Percentiles rank a stretch among this genome's conserved stretches.
Conservation (phyloP, 1,140 invertebrate genomes). For the Halictus rubicundus region DNA sequence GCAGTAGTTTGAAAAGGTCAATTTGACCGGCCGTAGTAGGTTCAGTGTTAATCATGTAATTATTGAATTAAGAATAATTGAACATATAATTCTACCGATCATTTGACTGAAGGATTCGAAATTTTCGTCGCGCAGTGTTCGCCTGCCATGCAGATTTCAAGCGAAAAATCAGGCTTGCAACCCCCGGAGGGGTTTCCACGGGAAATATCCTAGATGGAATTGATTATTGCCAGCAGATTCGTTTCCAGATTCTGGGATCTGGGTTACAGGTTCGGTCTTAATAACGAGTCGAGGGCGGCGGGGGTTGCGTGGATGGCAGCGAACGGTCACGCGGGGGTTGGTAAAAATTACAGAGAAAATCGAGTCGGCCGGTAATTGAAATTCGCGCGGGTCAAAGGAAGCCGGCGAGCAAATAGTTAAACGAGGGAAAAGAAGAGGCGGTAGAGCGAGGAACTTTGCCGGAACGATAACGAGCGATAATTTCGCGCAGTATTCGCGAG, state of each 20-base stretch:
- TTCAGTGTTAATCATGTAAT: too few relatives aligned
- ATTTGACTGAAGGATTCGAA: too few relatives aligned
- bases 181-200: background rate
- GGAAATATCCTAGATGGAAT: background rate
- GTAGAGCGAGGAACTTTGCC: background rate
- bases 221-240: constrained; percentile 4
- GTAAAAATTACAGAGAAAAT: background rate
- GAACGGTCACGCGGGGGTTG: too few relatives aligned
- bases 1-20: too few relatives aligned
- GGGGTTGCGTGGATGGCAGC: background rate
- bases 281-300: background rate
- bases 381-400: background rate
- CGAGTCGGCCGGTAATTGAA: background rate
- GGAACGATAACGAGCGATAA: constrained; percentile 12
- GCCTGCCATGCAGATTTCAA: background rate
- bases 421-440: background rate
- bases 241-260: background rate
- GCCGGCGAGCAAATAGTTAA: background rate
- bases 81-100: too few relatives aligned
- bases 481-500: background rate
- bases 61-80: too few relatives aligned
- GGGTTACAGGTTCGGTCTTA: background rate
- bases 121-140: too few relatives aligned
- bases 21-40: too few relatives aligned
- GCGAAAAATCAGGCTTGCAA: background rate